Base-by-base conservation (phyloP, 2,888 invertebrate species). In the Drosophila monieri region DNA sequence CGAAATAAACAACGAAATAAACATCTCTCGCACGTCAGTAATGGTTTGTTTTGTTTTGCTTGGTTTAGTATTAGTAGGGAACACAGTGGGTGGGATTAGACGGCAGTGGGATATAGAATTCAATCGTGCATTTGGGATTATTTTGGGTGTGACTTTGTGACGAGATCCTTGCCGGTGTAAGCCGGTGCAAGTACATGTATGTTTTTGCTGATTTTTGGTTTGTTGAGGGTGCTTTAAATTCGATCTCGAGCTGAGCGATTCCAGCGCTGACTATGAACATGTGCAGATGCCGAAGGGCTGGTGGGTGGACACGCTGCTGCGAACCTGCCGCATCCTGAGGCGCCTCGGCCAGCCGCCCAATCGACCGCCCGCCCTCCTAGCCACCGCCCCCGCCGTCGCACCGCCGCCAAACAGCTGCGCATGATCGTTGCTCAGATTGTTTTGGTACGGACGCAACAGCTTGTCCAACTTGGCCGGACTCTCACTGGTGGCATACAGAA, bases 251-350 rank as follows among this genome's bases (percentile, higher is more conserved):
- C 83, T 80, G 87, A 90, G 30, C 14, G 47, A 54, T 49, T 86
- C 75, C 76, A 74, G 52, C 88, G 80, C 84, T 80, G 87, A 90
- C 91, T 91, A 91, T 90, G 91, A 91, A 90, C 91, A 91, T 90
- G 91, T 90, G 88, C 91, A 91, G 73, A 91, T 88, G 80, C 90
- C 90, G 69, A 91, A 90, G 48, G 91, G 90, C 70, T 91, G 90
- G 78, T 90, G 88, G 66, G 90, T 89, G 64, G 89, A 85, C 56
- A 90, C 85, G 41, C 85, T 89, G 80, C 87, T 86, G 64, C 90
- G 85, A 72, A 88, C 88, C 57, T 85, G 88, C 8, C 89, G 84
- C 70, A 74, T 74, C 14, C 79, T 80, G 56, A 85, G 58, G 10
- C 85, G 70, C 37, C 80, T 80, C 2, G 84, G 80, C 76, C 78